Conservation (phyloP, 2,888 invertebrate species). For the Glyphotaelius pellucidus region DNA sequence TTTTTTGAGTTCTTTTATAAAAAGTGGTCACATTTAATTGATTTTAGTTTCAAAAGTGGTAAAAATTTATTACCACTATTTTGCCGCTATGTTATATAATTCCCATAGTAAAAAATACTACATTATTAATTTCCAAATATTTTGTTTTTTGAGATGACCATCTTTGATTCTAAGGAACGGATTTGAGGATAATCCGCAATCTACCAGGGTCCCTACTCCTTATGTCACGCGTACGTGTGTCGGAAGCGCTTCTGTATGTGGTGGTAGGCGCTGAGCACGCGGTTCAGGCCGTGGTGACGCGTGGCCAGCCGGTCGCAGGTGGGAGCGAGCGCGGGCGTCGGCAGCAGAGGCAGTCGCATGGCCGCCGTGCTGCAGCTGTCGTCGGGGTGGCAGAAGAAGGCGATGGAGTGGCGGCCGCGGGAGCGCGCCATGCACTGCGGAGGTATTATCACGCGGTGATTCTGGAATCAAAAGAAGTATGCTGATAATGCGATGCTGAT, state of each 20-base stretch:
- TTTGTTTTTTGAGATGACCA: too few species aligned
- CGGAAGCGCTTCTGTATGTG: constrained; percentile 84
- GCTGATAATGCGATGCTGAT: too few species aligned
- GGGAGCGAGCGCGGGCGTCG: constrained; percentile 73
- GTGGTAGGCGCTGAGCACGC: constrained; percentile 83
- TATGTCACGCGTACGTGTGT: constrained; percentile 78
- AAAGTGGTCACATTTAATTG: too few species aligned
- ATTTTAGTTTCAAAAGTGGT: too few species aligned
- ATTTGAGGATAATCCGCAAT: background rate
- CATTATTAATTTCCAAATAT: too few species aligned
- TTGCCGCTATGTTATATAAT: too few species aligned
- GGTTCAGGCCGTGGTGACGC: constrained; percentile 72
- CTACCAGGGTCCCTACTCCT: background rate
- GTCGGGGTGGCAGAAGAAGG: constrained; percentile 88
- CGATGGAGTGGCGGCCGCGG: constrained; percentile 85
- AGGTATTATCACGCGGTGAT: constrained; percentile 86
- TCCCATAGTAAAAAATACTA: too few species aligned
- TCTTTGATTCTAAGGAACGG: too few species aligned
- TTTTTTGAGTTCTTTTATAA: too few species aligned
- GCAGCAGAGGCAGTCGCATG: constrained; percentile 72
- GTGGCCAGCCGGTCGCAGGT: constrained; percentile 74
- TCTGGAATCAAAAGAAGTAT: constrained; percentile 71
- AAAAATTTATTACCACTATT: too few species aligned
- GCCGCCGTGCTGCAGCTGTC: constrained; percentile 76
- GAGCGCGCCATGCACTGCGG: constrained; percentile 79